Conservation (phyloP, 35 echinoderm and acorn worm genomes). For the Chiridota heheva region DNA sequence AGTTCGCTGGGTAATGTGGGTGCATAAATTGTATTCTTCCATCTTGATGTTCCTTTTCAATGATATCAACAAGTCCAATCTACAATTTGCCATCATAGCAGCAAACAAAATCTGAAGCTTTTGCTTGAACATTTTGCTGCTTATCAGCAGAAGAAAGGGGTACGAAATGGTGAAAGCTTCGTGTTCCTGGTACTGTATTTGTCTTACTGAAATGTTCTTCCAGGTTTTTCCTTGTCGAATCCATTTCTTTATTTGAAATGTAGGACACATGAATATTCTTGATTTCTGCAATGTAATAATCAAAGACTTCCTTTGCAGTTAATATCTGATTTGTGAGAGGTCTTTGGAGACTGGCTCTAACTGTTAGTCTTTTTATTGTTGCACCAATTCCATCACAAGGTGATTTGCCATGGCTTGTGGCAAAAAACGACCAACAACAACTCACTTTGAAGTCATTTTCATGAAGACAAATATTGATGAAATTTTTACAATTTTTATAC, state of each 20-base stretch:
- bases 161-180: too few relatives aligned
- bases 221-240: too few relatives aligned
- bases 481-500: conserved; percentile 47
- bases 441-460: conserved; percentile 4
- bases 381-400: conserved; percentile 68
- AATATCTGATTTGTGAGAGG: conserved; percentile 5
- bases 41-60: too few relatives aligned
- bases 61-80: too few relatives aligned
- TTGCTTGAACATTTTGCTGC: too few relatives aligned
- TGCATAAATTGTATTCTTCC: too few relatives aligned
- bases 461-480: conserved; percentile 31
- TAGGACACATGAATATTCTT: conserved; percentile 1
- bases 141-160: too few relatives aligned
- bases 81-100: too few relatives aligned
- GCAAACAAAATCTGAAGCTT: too few relatives aligned
- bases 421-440: conserved; percentile 53
- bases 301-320: neutral
- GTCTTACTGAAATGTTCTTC: too few relatives aligned
- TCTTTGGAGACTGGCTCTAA: conserved; percentile 43
- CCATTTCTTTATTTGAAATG: neutral
- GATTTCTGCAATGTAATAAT: neutral
- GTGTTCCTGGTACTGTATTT: too few relatives aligned
- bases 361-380: conserved; percentile 35
- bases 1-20: too few relatives aligned
- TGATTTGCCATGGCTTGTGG: conserved; percentile 53